Evolutionary conservation across 2,888 invertebrate genomes (phyloP), one percentile per base, ranked within the genome.

Genomic region (Augiades crinisus): DNA sequence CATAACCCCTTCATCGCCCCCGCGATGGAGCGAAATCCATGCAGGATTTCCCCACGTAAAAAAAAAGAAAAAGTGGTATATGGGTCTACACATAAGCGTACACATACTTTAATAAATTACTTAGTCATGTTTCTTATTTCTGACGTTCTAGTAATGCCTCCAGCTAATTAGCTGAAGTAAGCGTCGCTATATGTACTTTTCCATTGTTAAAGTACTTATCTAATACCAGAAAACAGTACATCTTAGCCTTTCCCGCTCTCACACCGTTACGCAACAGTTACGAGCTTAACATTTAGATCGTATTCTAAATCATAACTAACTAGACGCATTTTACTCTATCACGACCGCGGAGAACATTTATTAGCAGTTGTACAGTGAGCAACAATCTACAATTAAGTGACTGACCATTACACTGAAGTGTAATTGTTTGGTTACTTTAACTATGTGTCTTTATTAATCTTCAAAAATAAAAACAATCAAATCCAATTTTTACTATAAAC

Each of bases 301-400:
- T 57, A 49, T 54, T 53, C 46, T 54, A 57, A 56, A 47, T 50
- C 56, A 54, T 47, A 45, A 36, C 27, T 41, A 47, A 53, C 47
- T 47, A 53, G 53, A 21, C 40, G 46, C 37, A 36, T 47, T 53
- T 53, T 53, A 53, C 41, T 53, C 53, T 31, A 53, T 53, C 53
- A 47, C 53, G 47, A 53, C 43, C 43, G 13, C 30, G 16, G 22
- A 33, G 14, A 24, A 47, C 47, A 47, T 47, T 47, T 47, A 40
- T 47, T 40, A 31, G 22, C 14, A 24, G 27, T 36, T 47, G 47
- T 27, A 33, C 31, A 12, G 40, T 33, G 47, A 49, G 44, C 33
- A 44, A 44, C 13, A 22, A 19, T 40, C 47, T 40, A 40, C 47
- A 49, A 49, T 49, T 49, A 49, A 49, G 33, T 24, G 16, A 31